Evolutionary conservation across 1,140 invertebrate species (phyloP).

Genomic region (Leptonema lineaticorne): DNA sequence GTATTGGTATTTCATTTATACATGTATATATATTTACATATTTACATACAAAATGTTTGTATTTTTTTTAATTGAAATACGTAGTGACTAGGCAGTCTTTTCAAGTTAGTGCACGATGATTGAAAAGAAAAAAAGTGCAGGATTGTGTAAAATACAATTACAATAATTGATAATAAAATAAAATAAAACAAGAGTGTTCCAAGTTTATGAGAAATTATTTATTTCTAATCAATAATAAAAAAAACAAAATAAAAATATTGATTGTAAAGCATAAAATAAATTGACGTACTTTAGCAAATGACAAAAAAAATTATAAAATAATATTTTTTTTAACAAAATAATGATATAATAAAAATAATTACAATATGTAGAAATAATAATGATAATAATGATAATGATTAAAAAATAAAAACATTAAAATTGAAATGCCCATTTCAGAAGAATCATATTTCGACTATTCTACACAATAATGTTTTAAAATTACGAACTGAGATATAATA

Average conservation of each 20-base stretch:
- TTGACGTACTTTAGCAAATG: slow-evolving; percentile 33
- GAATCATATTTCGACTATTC: slow-evolving; percentile 9
- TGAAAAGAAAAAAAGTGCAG: slow-evolving; percentile 30
- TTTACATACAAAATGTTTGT: slow-evolving; percentile 39
- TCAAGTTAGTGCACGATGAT: slow-evolving; percentile 37
- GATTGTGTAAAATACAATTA: slow-evolving; percentile 43
- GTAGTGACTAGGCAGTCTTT: slow-evolving; percentile 43
- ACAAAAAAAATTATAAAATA: slow-evolving; percentile 36
- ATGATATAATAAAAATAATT: slow-evolving; percentile 36
- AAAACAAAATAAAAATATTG: slow-evolving; percentile 40
- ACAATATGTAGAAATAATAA: slow-evolving; percentile 34
- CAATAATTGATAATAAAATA: slow-evolving; percentile 46
- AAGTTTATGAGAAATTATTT: slow-evolving; percentile 56
- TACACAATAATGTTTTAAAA: slow-evolving; percentile 1
- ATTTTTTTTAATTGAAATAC: slow-evolving; percentile 38
- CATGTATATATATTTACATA: slow-evolving; percentile 16
- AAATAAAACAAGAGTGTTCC: slow-evolving; percentile 51
- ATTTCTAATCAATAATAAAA: slow-evolving; percentile 57
- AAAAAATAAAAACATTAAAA: slow-evolving; percentile 16
- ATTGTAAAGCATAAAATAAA: slow-evolving; percentile 39
- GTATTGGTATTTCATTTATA: too few species aligned
- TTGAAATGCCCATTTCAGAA: slow-evolving; percentile 23
- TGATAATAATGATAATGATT: neutral
- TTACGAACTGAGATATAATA: slow-evolving; percentile 23
- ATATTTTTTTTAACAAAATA: slow-evolving; percentile 36